phyloP scores from a whole-genome alignment of 2,113 vertebrate genomes.

The Xiphias gladius region DNA sequence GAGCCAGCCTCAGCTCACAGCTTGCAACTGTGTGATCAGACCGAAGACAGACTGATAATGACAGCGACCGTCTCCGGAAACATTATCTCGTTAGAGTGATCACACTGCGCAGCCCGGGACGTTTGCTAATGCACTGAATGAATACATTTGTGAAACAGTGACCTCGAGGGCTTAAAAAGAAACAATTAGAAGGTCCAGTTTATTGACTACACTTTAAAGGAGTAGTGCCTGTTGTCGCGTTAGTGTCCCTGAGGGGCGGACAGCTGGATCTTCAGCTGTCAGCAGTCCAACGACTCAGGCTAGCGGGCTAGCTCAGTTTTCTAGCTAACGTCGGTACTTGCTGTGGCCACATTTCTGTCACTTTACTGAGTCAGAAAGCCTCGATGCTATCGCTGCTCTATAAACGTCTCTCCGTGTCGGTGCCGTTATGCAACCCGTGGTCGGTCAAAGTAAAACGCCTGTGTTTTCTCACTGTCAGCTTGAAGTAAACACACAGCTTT shows the following conservation, averaged over 20 bases:
- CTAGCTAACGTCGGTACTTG: slow-evolving; percentile 32
- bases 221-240: background rate
- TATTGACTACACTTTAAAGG: background rate
- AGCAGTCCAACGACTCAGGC: background rate
- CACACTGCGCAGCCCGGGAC: slow-evolving; percentile 1
- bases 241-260: background rate
- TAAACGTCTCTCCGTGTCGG: background rate
- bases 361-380: background rate
- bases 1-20: slow-evolving; percentile 31
- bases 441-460: background rate
- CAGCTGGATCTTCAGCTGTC: slow-evolving; percentile 26
- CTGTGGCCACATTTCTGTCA: slow-evolving; percentile 1
- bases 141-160: background rate
- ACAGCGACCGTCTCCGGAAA: slow-evolving; percentile 1
- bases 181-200: too few relatives aligned
- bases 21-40: slow-evolving; percentile 34
- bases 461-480: slow-evolving; percentile 23
- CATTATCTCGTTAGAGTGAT: slow-evolving; percentile 13
- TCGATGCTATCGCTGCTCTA: background rate
- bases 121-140: background rate
- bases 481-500: slow-evolving; percentile 50
- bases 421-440: background rate
- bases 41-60: slow-evolving; percentile 42
- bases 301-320: slow-evolving; percentile 56
- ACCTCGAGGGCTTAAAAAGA: background rate